Percentiles rank a stretch among this genome's conserved stretches.
Conservation (phyloP, 2,888 invertebrate genomes). For the Sicus ferrugineus region DNA sequence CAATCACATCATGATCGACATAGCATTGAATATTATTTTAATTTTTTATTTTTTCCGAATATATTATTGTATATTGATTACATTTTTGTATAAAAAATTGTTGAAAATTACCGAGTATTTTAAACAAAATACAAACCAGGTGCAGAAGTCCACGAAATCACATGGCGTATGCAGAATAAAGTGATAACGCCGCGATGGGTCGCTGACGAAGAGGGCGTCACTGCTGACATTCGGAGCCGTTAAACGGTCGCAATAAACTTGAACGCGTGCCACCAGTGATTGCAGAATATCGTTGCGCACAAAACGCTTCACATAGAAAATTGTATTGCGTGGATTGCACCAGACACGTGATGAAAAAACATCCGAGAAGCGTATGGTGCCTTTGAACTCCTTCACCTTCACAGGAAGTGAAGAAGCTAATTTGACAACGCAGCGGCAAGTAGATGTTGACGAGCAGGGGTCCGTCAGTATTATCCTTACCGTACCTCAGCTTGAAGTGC, state of each 20-base stretch:
- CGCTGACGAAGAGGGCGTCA: constrained; percentile 74
- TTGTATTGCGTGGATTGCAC: constrained; percentile 78
- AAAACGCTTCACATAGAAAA: constrained; percentile 75
- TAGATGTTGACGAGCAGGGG: constrained; percentile 69
- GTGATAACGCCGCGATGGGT: constrained; percentile 86
- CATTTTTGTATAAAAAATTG: too few relatives aligned
- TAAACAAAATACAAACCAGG: too few relatives aligned
- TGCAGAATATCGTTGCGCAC: constrained; percentile 85
- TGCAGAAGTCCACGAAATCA: too few relatives aligned
- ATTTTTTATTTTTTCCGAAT: too few relatives aligned
- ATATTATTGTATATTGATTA: too few relatives aligned
- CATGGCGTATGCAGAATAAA: constrained; percentile 73
- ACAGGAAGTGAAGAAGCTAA: constrained; percentile 43
- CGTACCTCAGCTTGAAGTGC: constrained; percentile 68
- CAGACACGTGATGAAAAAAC: constrained; percentile 71
- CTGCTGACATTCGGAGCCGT: constrained; percentile 65
- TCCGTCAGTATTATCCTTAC: constrained; percentile 48
- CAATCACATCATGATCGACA: too few relatives aligned
- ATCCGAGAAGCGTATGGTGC: constrained; percentile 58
- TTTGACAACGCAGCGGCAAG: constrained; percentile 73
- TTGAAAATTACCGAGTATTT: too few relatives aligned
- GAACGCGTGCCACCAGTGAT: constrained; percentile 83
- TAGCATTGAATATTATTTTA: too few relatives aligned
- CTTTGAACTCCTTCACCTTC: constrained; percentile 55
- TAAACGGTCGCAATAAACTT: constrained; percentile 92